phyloP scores from a whole-genome alignment of 2,113 vertebrate genomes.

The Naja naja region DNA sequence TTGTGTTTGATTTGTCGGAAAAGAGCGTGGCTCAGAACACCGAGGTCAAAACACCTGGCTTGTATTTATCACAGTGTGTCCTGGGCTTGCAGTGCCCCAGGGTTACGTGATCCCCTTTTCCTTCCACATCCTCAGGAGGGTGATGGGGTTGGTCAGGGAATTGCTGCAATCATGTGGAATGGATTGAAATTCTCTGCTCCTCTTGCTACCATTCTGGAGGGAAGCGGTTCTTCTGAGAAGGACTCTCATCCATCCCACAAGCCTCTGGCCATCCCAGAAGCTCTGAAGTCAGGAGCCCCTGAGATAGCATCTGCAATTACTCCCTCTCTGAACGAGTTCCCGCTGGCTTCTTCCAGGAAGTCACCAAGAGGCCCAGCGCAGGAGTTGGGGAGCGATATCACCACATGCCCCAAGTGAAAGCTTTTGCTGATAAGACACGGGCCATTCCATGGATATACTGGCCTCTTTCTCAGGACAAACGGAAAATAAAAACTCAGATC shows the following conservation, averaged over 20 bases:
- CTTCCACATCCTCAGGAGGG: too few relatives aligned
- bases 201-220: background rate
- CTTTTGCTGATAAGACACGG: background rate
- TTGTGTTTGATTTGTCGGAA: too few relatives aligned
- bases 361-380: background rate
- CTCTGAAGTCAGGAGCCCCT: background rate
- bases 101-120: too few relatives aligned
- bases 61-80: too few relatives aligned
- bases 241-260: background rate
- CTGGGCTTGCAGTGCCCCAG: too few relatives aligned
- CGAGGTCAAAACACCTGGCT: too few relatives aligned
- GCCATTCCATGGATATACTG: background rate
- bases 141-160: background rate
- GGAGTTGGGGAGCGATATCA: background rate
- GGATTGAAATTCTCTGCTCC: background rate
- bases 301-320: background rate
- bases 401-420: background rate
- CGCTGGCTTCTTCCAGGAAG: background rate
- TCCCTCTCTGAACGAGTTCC: background rate
- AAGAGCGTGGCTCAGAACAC: too few relatives aligned
- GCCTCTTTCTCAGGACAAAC: background rate
- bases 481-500: background rate
- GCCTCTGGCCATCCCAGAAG: background rate
- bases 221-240: background rate
- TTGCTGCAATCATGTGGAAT: background rate